Evolutionary conservation across 2,888 invertebrate species (phyloP), one percentile per base, ranked within the genome.

Genomic region (Torymus aiolomorphi): DNA sequence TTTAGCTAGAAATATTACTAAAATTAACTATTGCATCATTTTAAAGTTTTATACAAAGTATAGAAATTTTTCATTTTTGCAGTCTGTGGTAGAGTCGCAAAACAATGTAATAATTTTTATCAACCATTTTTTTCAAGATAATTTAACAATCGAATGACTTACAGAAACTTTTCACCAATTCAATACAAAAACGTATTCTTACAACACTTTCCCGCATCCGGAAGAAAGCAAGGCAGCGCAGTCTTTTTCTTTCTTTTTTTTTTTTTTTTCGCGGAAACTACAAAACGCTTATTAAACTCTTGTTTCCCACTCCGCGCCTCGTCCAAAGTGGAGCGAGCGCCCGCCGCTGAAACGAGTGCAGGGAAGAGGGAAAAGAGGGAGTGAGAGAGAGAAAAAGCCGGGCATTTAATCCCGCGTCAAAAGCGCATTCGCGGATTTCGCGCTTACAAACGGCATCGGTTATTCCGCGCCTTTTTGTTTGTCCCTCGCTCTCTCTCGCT

Each of bases 241-340:
- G 20, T 54, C 52, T 12, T 54, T 16, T 5, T 31, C 0, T 5
- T 31, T n/a, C 16, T 62, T 76, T 63, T 42, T 24, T 24, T 24
- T 24, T 24, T 24, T 5, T 31, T 5, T 5, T 31, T n/a, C 59
- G n/a, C 14, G 12, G 20, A 13, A 63, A 24, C 52, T 75, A 59
- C 42, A 59, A 75, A 66, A 59, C 62, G 42, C 70, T 76, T 76
- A 76, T 70, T 69, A 76, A 76, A 76, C 52, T 76, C 52, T 76
- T 18, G 59, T 76, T 76, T 20, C 57, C 42, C 31, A 56, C 16
- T 10, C 16, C 16, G 62, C n/a, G 42, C 1, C 42, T 63, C 16
- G 16, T 57, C 8, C n/a, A 24, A 63, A 63, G 42, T 63, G 11
- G 10, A 31, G 42, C 14, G 24, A 31, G 63, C 63, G 31, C 8